Conservation (phyloP, 2,888 invertebrate species). For the Drosophila mimetica region DNA sequence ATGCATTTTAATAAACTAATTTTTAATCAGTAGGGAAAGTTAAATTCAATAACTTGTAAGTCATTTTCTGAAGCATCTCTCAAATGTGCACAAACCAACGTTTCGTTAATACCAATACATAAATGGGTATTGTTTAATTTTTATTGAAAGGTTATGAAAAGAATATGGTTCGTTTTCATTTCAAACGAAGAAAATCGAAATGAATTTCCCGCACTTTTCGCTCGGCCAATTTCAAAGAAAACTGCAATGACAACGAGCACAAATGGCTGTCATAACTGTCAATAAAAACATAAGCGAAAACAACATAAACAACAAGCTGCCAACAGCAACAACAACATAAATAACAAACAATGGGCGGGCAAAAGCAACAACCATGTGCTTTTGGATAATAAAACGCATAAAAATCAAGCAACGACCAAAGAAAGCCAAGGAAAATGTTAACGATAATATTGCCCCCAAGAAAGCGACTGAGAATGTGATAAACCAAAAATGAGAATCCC, state of each 20-base stretch:
- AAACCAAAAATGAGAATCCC: slow-evolving; percentile 3
- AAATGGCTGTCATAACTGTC: slow-evolving; percentile 46
- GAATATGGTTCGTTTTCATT: slow-evolving; percentile 1
- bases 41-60: too few relatives aligned
- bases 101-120: not conserved
- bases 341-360: slow-evolving; percentile 7
- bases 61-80: too few relatives aligned
- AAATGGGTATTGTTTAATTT: not conserved
- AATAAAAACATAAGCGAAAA: slow-evolving; percentile 44
- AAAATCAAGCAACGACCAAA: slow-evolving; percentile 40
- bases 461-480: slow-evolving; percentile 5
- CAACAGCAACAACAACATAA: slow-evolving; percentile 1
- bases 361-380: slow-evolving; percentile 38
- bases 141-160: not conserved
- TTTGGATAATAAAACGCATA: slow-evolving; percentile 49
- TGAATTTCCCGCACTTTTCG: slow-evolving; percentile 1
- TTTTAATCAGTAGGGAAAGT: too few relatives aligned
- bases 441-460: slow-evolving; percentile 8
- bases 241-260: slow-evolving; percentile 21
- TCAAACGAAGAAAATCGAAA: not conserved
- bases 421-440: slow-evolving; percentile 13
- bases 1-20: too few relatives aligned
- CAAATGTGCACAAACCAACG: not conserved
- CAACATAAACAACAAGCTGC: slow-evolving; percentile 26
- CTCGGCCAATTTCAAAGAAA: slow-evolving; percentile 7